Evolutionary conservation across 2,888 invertebrate genomes (phyloP), one percentile per base, ranked within the genome.

Genomic region (Papilio protenor): DNA sequence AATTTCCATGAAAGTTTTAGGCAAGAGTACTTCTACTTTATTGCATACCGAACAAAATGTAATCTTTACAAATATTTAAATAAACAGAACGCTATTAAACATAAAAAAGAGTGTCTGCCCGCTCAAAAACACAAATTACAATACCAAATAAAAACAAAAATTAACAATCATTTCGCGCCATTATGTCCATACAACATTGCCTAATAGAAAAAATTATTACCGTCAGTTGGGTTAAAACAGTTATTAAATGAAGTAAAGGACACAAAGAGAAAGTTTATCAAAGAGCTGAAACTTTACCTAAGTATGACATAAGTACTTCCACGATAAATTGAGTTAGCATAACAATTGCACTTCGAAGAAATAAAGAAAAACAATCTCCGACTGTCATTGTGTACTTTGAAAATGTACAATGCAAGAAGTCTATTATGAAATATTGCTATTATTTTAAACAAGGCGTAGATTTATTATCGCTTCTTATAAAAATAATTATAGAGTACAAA

Each of bases 391-490:
- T 55, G 10, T 55, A 57, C 57, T 57, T 57, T 57, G 57, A 59
- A 64, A 64, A 64, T 64, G 16, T 64, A 33, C 27, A 64, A 1
- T 33, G 33, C 61, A 64, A 33, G 8, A 64, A 64, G 33, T 64
- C 33, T 16, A 64, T 64, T 64, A 18, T 64, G 10, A 64, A 64
- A 64, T 64, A 64, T 64, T 64, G 64, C 64, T 64, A 64, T 64
- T 33, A 33, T 33, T 33, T 64, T 64, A 18, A 18, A 1, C 18
- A 33, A 33, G 64, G 64, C 33, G 64, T 33, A 59, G 57, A 23
- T 10, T 21, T 59, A n/a, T 10, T 55, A 18, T 55, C 10, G n/a
- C 55, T 55, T 55, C 2, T n/a, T 18, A 8, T 55, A 21, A 6
- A 55, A 55, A 55, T 10, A 10, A 8, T 6, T 10, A 49, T 21